Evolutionary conservation across 1,140 invertebrate species (phyloP), one percentile per base, ranked within the genome.

Genomic region (Contarinia nasturtii): DNA sequence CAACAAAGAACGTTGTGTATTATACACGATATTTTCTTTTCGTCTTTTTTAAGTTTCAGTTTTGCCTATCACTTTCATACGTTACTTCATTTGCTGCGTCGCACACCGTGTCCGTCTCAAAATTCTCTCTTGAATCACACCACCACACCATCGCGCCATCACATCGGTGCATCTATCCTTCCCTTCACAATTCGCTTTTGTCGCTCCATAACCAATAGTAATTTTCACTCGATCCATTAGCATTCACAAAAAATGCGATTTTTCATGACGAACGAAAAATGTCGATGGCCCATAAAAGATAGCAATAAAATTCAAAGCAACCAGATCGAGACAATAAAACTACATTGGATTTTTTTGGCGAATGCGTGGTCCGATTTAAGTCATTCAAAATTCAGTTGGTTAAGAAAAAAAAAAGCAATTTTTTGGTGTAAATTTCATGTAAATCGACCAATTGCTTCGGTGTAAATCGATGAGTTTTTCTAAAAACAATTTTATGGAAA

Each of bases 231-330:
- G 7, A 44, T 27, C 43, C 43, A 27, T 27, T 12, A 44, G 11
- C 10, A 7, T 44, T 2, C 22, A 8, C 14, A 33, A 14, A 44
- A 44, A 27, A 12, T 33, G 7, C 7, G 11, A 27, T 22, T 21
- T 44, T 44, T 33, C 27, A 27, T 22, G 21, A 8, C 7, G 43
- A 14, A 44, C 43, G 43, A 44, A n/a, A n/a, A 44, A 44, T 44
- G 43, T 33, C 43, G 43, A 27, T 44, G 43, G n/a, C 43, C 43
- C 20, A 44, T 44, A 44, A 44, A 44, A 33, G 10, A 44, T 33
- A 8, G n/a, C 20, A 44, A 27, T 44, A 14, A 27, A 44, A 44
- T 27, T 44, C 12, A 44, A 27, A 33, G 11, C 43, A 17, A 17
- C 22, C 43, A 22, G 43, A 12, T 21, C 22, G 43, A 44, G 43